Evolutionary conservation across 1,140 invertebrate genomes (phyloP).

Genomic region (Diabrotica virgifera): DNA sequence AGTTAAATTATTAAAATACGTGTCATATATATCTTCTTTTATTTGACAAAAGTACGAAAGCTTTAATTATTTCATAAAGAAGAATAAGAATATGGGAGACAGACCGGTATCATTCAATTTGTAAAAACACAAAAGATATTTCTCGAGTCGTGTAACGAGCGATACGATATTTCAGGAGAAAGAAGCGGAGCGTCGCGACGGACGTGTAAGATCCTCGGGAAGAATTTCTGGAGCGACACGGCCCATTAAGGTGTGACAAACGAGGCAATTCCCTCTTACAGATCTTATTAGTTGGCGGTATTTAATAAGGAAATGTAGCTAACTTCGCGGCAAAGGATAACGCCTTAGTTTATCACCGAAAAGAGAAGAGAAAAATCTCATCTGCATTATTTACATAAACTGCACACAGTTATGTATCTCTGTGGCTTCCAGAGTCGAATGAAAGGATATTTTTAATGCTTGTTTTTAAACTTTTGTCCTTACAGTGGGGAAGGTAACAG

Average conservation of each 20-base stretch:
- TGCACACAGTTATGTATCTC: conserved; percentile 20
- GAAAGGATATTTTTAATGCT: no score
- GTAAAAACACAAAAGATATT: background rate
- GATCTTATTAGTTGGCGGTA: conserved; percentile 45
- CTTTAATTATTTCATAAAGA: no score
- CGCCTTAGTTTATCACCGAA: conserved; percentile 42
- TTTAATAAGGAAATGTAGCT: conserved; percentile 46
- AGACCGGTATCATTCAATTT: background rate
- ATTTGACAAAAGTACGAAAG: no score
- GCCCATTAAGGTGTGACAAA: conserved; percentile 39
- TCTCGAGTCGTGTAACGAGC: background rate
- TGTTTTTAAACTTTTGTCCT: no score
- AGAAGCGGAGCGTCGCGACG: background rate
- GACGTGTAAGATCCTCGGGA: conserved; percentile 24
- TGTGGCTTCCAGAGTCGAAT: no score
- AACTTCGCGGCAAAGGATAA: conserved; percentile 41
- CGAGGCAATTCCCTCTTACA: conserved; percentile 39
- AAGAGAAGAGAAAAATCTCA: conserved; percentile 44
- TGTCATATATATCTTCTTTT: no score
- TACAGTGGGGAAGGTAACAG: no score
- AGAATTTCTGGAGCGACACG: conserved; percentile 30
- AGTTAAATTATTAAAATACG: no score
- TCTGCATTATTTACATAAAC: conserved; percentile 48
- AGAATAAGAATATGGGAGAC: no score
- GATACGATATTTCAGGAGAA: background rate